Percentiles rank a stretch among this genome's conserved stretches.
Conservation (phyloP, 2,113 vertebrate species). For the Oncorhynchus gorbuscha region DNA sequence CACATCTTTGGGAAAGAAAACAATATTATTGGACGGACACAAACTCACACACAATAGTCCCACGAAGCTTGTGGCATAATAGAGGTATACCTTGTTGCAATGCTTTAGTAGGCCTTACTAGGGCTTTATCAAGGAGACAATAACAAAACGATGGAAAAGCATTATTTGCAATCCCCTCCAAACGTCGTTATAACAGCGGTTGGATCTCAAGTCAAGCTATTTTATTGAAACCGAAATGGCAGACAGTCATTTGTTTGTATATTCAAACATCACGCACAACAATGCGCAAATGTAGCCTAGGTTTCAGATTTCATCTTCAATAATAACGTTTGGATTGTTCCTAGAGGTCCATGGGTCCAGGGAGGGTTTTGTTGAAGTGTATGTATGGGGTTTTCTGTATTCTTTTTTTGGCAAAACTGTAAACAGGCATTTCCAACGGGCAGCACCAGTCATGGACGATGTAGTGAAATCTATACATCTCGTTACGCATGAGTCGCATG, state of each 20-base stretch:
- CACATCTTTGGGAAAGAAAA: constrained; percentile 90
- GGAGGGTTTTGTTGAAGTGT: constrained; percentile 50
- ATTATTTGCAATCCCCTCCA: constrained; percentile 71
- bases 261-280: constrained; percentile 73
- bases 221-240: constrained; percentile 76
- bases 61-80: constrained; percentile 88
- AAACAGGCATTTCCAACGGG: constrained; percentile 68
- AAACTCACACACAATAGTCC: constrained; percentile 88
- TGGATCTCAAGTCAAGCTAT: constrained; percentile 73
- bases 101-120: constrained; percentile 79
- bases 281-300: constrained; percentile 66
- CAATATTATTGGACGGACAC: constrained; percentile 82
- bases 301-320: constrained; percentile 70
- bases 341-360: constrained; percentile 44
- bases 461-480: constrained; percentile 63
- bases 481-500: constrained; percentile 45
- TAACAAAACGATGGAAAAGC: constrained; percentile 61
- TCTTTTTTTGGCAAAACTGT: constrained; percentile 83
- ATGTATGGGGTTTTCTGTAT: constrained; percentile 48
- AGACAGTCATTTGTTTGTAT: constrained; percentile 71
- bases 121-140: constrained; percentile 75
- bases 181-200: constrained; percentile 59
- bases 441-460: constrained; percentile 80
- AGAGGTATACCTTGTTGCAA: constrained; percentile 99
- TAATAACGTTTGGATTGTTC: constrained; percentile 49